Conservation (phyloP, 1,140 invertebrate genomes). For the Manduca sexta region DNA sequence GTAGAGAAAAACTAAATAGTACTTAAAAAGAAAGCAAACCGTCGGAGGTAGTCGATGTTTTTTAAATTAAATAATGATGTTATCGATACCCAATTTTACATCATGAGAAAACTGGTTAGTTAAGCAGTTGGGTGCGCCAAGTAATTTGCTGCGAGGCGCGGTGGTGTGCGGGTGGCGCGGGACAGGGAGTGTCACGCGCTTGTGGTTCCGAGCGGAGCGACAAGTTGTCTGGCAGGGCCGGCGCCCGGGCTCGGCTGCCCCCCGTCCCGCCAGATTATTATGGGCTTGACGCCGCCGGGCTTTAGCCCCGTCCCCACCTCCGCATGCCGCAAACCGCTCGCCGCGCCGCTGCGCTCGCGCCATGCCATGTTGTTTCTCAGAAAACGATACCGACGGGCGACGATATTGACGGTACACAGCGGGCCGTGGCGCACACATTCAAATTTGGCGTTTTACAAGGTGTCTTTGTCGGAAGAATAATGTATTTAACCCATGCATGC, state of each 20-base stretch:
- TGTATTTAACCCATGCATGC: not conserved
- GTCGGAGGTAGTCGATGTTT: too few species aligned
- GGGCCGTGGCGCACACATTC: slow-evolving; percentile 30
- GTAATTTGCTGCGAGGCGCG: slow-evolving; percentile 28
- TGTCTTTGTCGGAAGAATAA: slow-evolving; percentile 3
- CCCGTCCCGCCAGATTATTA: slow-evolving; percentile 68
- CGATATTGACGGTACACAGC: slow-evolving; percentile 36
- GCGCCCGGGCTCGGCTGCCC: slow-evolving; percentile 61
- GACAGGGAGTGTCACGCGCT: slow-evolving; percentile 16
- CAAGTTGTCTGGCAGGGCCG: slow-evolving; percentile 59
- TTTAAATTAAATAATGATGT: slow-evolving; percentile 5
- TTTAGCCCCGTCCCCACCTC: slow-evolving; percentile 44
- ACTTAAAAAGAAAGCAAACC: too few species aligned
- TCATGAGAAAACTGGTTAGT: slow-evolving; percentile 21
- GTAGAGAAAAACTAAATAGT: too few species aligned
- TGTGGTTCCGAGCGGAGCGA: slow-evolving; percentile 42
- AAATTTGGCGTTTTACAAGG: slow-evolving; percentile 16
- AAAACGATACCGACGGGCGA: slow-evolving; percentile 58
- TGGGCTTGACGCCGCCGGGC: slow-evolving; percentile 79
- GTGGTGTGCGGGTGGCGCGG: slow-evolving; percentile 12
- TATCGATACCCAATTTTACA: slow-evolving; percentile 15
- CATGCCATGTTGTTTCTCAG: slow-evolving; percentile 37
- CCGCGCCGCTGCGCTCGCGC: slow-evolving; percentile 42
- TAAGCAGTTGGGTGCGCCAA: slow-evolving; percentile 41
- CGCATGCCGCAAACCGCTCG: slow-evolving; percentile 67